Evolutionary conservation across 2,888 invertebrate species (phyloP).

Genomic region (Drosophila anomalata): DNA sequence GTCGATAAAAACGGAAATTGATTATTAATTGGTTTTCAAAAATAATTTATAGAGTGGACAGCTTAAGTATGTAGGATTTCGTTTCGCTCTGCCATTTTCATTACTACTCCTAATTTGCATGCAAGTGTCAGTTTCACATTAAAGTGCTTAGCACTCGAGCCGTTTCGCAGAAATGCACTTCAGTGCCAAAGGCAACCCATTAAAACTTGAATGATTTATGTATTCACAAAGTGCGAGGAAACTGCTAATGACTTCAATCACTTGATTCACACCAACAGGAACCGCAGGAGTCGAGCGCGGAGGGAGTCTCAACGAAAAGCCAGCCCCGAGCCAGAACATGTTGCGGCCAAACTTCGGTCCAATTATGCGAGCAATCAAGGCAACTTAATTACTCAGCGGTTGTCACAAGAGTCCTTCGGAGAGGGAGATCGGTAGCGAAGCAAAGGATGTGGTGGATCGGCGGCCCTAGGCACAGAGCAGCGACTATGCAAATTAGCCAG

Average conservation of each 20-base stretch:
- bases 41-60: background rate
- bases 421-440: constrained; percentile 9
- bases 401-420: constrained; percentile 9
- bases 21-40: constrained; percentile 10
- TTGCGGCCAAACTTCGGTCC: constrained; percentile 25
- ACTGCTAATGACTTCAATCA: constrained; percentile 35
- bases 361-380: constrained; percentile 35
- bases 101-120: background rate
- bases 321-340: constrained; percentile 16
- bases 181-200: constrained; percentile 4
- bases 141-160: background rate
- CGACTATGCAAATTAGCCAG: constrained; percentile 45
- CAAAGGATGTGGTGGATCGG: constrained; percentile 4
- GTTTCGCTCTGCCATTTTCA: background rate
- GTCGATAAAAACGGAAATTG: constrained; percentile 4
- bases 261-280: constrained; percentile 24
- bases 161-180: background rate
- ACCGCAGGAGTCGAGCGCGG: background rate
- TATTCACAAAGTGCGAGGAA: constrained; percentile 11
- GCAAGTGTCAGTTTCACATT: background rate
- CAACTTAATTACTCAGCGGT: constrained; percentile 44
- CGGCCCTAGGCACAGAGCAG: constrained; percentile 5
- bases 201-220: constrained; percentile 32
- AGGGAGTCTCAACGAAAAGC: background rate
- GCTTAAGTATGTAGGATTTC: background rate